phyloP scores from a whole-genome alignment of 2,888 invertebrate genomes.

The Antitype chi region DNA sequence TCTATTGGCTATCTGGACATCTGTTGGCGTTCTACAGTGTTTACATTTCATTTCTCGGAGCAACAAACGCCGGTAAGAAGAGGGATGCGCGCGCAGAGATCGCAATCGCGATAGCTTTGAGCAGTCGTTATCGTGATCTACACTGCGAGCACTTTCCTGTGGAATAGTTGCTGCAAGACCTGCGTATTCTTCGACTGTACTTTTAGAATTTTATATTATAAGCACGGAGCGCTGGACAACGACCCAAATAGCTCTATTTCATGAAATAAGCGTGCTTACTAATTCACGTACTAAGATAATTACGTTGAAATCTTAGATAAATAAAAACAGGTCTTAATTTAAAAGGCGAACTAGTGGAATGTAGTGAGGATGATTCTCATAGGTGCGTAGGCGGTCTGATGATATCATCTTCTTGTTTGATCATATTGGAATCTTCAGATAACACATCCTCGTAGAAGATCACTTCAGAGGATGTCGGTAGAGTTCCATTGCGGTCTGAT shows the following conservation, averaged over 20 bases:
- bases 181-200: slow-evolving; percentile 72
- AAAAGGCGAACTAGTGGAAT: slow-evolving; percentile 14
- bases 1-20: slow-evolving; percentile 90
- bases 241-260: background rate
- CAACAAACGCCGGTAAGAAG: slow-evolving; percentile 83
- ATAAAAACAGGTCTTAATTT: slow-evolving; percentile 1
- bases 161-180: slow-evolving; percentile 69
- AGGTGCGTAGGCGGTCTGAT: slow-evolving; percentile 36
- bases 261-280: background rate
- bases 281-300: background rate
- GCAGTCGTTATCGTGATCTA: slow-evolving; percentile 81
- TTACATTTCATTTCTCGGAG: slow-evolving; percentile 89
- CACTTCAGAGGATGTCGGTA: slow-evolving; percentile 43
- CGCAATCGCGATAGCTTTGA: slow-evolving; percentile 88
- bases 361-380: slow-evolving; percentile 38
- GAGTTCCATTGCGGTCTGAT: slow-evolving; percentile 12
- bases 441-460: slow-evolving; percentile 59
- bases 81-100: slow-evolving; percentile 86
- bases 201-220: slow-evolving; percentile 62
- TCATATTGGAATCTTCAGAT: slow-evolving; percentile 32
- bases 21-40: slow-evolving; percentile 86
- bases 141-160: slow-evolving; percentile 74
- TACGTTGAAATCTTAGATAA: background rate
- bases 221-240: slow-evolving; percentile 21
- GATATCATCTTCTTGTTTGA: slow-evolving; percentile 41